Evolutionary conservation across 1,140 invertebrate genomes (phyloP).

Genomic region (Drosophila arawakana): DNA sequence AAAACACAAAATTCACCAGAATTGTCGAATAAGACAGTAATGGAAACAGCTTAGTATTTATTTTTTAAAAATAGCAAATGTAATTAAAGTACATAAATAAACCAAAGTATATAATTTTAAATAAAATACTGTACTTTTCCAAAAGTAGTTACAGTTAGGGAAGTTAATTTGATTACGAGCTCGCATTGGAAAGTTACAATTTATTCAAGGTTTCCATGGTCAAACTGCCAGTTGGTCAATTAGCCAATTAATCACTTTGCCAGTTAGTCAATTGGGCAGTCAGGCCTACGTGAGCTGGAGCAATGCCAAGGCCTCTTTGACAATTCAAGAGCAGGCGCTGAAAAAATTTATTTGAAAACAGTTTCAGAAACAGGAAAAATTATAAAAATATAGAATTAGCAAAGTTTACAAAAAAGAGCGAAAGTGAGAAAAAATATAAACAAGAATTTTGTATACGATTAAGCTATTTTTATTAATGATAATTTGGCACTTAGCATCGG

Average conservation of each 20-base stretch:
- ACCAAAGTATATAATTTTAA: neutral
- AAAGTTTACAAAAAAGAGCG: constrained; percentile 31
- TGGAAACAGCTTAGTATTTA: neutral
- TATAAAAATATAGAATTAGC: constrained; percentile 13
- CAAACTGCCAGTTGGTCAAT: neutral
- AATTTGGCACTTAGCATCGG: constrained; percentile 75
- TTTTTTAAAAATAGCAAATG: neutral
- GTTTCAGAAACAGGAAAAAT: constrained; percentile 19
- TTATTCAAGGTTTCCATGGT: constrained; percentile 1
- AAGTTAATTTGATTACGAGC: constrained; percentile 12
- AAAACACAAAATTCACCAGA: neutral
- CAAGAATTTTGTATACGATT: constrained; percentile 61
- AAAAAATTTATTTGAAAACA: constrained; percentile 7
- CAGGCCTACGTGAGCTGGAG: constrained; percentile 73
- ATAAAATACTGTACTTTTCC: neutral
- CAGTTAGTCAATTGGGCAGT: neutral
- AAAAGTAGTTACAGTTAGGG: no score
- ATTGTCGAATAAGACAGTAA: neutral
- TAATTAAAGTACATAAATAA: neutral
- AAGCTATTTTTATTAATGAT: constrained; percentile 81
- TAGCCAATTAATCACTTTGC: neutral
- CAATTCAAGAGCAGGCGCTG: constrained; percentile 9
- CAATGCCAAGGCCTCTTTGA: constrained; percentile 73
- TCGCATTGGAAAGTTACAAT: constrained; percentile 5
- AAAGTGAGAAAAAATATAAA: constrained; percentile 49